Base-by-base conservation (phyloP, 2,113 vertebrate genomes). In the Nannobrachium achirus region DNA sequence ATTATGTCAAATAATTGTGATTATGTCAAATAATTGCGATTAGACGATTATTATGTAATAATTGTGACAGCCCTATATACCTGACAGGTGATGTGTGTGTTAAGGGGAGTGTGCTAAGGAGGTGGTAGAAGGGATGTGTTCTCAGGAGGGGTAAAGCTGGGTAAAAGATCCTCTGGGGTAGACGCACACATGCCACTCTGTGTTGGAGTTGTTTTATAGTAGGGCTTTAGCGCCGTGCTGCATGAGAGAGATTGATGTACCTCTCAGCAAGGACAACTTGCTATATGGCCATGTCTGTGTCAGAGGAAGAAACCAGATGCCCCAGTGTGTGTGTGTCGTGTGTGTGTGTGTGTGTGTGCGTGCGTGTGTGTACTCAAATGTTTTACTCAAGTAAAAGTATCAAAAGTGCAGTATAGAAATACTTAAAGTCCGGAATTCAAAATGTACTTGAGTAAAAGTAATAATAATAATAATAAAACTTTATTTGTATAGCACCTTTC, bases 171-270 rank as follows among this genome's bases (percentile, higher is more conserved):
- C 83, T 86, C 63, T 18, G 56, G 52, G 52, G 75, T 73, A 82
- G 82, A 81, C 33, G 60, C 75, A 87, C 75, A 81, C 76, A 87
- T 83, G 75, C 70, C 84, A 82, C 55, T 78, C 70, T 77, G 73
- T 83, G 82, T 86, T 88, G 89, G 72, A 89, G 83, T 73, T 59
- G 79, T 82, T 89, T 93, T 90, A 91, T 83, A 68, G 75, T 64
- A 66, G 9, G 66, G 69, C 73, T 88, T 83, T 89, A 89, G 76
- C 63, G 41, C 75, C 55, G 69, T 14, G 77, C 81, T 90, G 81
- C 86, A 86, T 73, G 70, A 86, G 76, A 76, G 78, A 90, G 92
- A 93, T 86, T 88, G 84, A 90, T 91, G 89, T 69, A 73, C 73
- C 77, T 86, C 71, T 90, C 83, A 79, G 79, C 57, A 15, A 81